Conservation (phyloP, 2,888 invertebrate genomes). For the Bhutanitis thaidina region DNA sequence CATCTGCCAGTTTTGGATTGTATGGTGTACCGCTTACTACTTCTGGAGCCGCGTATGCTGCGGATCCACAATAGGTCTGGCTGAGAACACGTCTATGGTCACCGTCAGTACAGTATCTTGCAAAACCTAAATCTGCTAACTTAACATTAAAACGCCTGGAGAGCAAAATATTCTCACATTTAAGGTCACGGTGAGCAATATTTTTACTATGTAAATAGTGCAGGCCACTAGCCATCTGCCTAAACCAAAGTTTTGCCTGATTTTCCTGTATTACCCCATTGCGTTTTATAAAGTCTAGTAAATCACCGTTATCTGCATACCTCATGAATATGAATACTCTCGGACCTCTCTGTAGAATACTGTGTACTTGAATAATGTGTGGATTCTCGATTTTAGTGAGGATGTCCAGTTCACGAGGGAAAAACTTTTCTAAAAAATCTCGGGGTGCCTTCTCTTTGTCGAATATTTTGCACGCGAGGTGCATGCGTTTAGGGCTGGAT, state of each 20-base stretch:
- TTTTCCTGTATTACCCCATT: constrained; percentile 88
- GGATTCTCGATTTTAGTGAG: constrained; percentile 93
- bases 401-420: constrained; percentile 95
- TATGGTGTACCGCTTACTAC: constrained; percentile 94
- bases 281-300: constrained; percentile 90
- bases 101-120: constrained; percentile 87
- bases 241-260: constrained; percentile 91
- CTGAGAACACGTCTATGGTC: constrained; percentile 89
- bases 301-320: constrained; percentile 93
- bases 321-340: constrained; percentile 95
- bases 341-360: constrained; percentile 89
- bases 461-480: constrained; percentile 94
- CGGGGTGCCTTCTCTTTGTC: constrained; percentile 92
- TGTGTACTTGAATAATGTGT: constrained; percentile 93
- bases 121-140: constrained; percentile 96
- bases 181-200: constrained; percentile 94
- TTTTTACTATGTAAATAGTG: constrained; percentile 91
- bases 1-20: constrained; percentile 93
- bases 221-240: constrained; percentile 90
- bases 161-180: constrained; percentile 94
- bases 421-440: constrained; percentile 95
- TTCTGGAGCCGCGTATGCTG: constrained; percentile 97
- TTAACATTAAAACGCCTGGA: constrained; percentile 93
- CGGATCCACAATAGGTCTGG: constrained; percentile 97
- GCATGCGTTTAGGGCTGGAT: constrained; percentile 84